Evolutionary conservation across 2,888 invertebrate species (phyloP).

Genomic region (Clostera curtula): DNA sequence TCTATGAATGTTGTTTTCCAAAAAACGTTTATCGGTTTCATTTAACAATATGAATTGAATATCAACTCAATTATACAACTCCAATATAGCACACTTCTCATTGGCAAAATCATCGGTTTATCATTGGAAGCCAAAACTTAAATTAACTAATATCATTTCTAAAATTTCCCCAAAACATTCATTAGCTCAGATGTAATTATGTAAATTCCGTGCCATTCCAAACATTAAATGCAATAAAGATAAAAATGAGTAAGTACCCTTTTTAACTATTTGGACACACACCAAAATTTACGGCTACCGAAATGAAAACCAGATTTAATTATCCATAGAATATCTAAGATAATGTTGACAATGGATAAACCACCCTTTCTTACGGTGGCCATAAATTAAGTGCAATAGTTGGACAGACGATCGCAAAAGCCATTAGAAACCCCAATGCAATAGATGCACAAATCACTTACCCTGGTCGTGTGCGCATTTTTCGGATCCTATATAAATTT

Average conservation of each 20-base stretch:
- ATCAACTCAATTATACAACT: no score
- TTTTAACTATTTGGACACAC: constrained; percentile 29
- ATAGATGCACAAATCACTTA: constrained; percentile 43
- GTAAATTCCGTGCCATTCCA: no score
- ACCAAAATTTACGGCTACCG: constrained; percentile 44
- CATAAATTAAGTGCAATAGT: constrained; percentile 61
- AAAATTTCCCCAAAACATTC: no score
- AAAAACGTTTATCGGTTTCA: no score
- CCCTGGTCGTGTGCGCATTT: constrained; percentile 11
- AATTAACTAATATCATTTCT: no score
- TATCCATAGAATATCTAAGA: constrained; percentile 63
- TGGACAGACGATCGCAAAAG: constrained; percentile 48
- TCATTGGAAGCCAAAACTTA: no score
- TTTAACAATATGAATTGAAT: no score
- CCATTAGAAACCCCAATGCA: constrained; percentile 58
- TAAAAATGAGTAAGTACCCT: constrained; percentile 29
- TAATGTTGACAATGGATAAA: constrained; percentile 62
- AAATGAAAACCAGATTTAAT: constrained; percentile 50
- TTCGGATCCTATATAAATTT: not conserved
- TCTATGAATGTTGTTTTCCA: no score
- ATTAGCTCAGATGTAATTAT: no score
- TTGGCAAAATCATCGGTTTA: no score
- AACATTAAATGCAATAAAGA: constrained; percentile 27
- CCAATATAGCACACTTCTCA: no score
- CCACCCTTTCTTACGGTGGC: constrained; percentile 51